Base-by-base conservation (phyloP, 2,888 invertebrate genomes). In the Ectemnius cavifrons region DNA sequence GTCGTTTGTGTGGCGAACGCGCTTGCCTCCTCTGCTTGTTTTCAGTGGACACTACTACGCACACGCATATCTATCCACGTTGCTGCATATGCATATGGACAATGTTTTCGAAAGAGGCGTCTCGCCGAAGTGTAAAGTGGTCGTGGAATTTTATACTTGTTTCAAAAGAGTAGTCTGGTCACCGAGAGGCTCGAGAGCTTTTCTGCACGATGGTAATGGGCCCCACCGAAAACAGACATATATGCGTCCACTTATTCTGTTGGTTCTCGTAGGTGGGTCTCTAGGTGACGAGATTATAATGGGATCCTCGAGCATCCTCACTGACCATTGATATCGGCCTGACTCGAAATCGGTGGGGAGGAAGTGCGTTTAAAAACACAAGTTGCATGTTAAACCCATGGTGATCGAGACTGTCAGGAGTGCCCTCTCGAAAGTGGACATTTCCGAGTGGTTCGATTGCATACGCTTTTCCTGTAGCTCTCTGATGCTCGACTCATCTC, bases 241-340 rank as follows among this genome's bases (percentile, higher is more conserved):
- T 37, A 37, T 37, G 8, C 11, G 37, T 37, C 37, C 37, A 37
- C 37, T 37, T 37, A 37, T 11, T 37, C 14, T 52, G 16, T 16
- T 52, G 52, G n/a, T 52, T 1, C 52, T 16, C 52, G 16, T 52
- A 16, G 52, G 52, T 52, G 52, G 52, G 13, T 37, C 37, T 37
- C 37, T 52, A 52, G 52, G 52, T 52, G 52, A 52, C 52, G 52
- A 52, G 14, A 52, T 52, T 52, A 52, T 52, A 52, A 52, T 52
- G 52, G 16, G 52, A 52, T 4, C 14, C 52, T 52, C 52, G 52
- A 52, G 52, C 4, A 52, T 16, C 37, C 37, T 37, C 37, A 37
- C 37, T 37, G 37, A 37, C 37, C 37, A 37, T 52, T 52, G 52
- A 16, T 52, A 16, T 16, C 52, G 4, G n/a, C 4, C n/a, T 52